Base-by-base conservation (phyloP, 1,140 invertebrate genomes). In the Drosophila pectinifera region DNA sequence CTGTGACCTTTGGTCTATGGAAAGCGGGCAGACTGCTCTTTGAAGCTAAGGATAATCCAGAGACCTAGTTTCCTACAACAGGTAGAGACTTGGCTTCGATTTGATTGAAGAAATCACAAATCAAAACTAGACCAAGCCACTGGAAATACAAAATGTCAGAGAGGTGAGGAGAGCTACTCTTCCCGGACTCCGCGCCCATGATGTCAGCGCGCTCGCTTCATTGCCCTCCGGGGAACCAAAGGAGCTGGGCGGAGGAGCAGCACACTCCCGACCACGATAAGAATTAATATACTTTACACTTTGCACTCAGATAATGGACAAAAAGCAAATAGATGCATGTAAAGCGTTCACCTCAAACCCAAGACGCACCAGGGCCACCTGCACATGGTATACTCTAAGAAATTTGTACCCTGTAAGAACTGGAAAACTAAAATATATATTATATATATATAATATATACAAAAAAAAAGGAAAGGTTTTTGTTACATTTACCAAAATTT, bases 291-390 rank as follows among this genome's bases (percentile, higher is more conserved):
- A 36, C 36, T 41, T 62, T 56, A 28, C 24, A 62, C 58, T 55
- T 62, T 55, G 34, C 48, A 55, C 34, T 56, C 34, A 39, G 49
- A 62, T 62, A 62, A 62, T 28, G n/a, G 51, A 0, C 28, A 49
- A 11, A 48, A 34, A 28, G 20, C 41, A 59, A 59, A 64, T 59
- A 64, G 38, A 59, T 46, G 59, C 38, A 38, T 46, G 16, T 63
- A 16, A 53, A 53, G 45, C 42, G 11, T 48, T 48, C 24, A 46
- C 45, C 22, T 46, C n/a, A 24, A 46, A 22, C 43, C 43, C 7
- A 46, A 46, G 4, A n/a, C 36, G 5, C 36, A n/a, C 6, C 11
- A 11, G 34, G 22, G 18, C 26, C 43, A 51, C 73, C 34, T 56
- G 45, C 16, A 20, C 16, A 16, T 59, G 22, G 22, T 48, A n/a